Evolutionary conservation across 1,140 invertebrate species (phyloP).

Genomic region (Drosophila novamexicana): DNA sequence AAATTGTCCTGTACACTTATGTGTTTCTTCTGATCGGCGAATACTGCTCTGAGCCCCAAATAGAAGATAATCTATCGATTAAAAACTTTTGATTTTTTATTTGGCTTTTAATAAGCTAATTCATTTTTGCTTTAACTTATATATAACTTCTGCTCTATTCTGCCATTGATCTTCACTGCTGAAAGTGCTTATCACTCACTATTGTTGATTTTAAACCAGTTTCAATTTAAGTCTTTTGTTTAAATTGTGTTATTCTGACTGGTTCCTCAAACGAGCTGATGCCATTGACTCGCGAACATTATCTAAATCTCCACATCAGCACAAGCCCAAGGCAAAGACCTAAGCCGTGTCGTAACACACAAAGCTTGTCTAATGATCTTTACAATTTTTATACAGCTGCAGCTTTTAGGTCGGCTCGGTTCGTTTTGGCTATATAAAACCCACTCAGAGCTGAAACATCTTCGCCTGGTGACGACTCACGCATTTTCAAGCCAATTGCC

Average conservation of each 20-base stretch:
- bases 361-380: conserved; percentile 66
- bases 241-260: conserved; percentile 23
- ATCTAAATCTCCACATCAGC: conserved; percentile 18
- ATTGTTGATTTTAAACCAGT: conserved; percentile 42
- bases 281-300: conserved; percentile 11
- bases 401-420: conserved; percentile 25
- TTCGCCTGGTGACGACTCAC: conserved; percentile 56
- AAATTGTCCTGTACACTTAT: too few species aligned
- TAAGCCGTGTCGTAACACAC: conserved; percentile 30
- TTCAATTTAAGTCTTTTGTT: conserved; percentile 15
- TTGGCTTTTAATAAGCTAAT: conserved; percentile 10
- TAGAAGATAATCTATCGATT: neutral
- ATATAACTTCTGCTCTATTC: neutral
- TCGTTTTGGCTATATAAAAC: conserved; percentile 37
- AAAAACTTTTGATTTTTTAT: neutral
- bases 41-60: neutral
- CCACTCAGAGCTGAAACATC: conserved; percentile 55
- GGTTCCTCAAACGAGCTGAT: neutral
- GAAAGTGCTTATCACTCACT: conserved; percentile 24
- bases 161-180: neutral
- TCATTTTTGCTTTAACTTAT: neutral
- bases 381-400: conserved; percentile 49
- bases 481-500: conserved; percentile 74
- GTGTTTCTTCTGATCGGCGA: neutral
- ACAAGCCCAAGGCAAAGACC: conserved; percentile 23